Conservation (phyloP, 2,113 vertebrate genomes). For the Oreochromis aureus region DNA sequence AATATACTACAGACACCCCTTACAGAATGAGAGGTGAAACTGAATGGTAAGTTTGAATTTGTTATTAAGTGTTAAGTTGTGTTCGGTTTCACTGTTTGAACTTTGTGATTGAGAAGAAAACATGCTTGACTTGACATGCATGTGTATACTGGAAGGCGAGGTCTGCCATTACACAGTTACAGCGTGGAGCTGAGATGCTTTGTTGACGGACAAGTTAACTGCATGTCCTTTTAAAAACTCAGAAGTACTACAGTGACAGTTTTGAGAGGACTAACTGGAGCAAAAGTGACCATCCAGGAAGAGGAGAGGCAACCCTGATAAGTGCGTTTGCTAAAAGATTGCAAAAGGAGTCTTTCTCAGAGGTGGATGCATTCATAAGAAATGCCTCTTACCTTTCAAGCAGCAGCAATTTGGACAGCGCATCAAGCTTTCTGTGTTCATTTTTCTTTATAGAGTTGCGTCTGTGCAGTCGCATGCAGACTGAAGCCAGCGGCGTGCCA, state of each 20-base stretch:
- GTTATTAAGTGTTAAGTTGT: neutral
- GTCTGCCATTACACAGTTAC: neutral
- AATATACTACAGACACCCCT: neutral
- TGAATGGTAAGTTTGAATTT: conserved; percentile 30
- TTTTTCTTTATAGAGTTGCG: neutral
- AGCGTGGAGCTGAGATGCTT: neutral
- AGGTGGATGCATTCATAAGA: neutral
- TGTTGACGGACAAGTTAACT: conserved; percentile 3
- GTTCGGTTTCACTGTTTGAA: neutral
- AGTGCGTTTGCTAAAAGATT: neutral
- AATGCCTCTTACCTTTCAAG: neutral
- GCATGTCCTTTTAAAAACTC: neutral
- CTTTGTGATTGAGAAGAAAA: neutral
- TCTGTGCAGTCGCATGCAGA: neutral
- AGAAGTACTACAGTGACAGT: neutral
- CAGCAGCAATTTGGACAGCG: neutral
- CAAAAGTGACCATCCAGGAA: neutral
- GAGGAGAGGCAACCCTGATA: neutral
- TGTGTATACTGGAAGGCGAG: neutral
- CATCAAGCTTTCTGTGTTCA: neutral
- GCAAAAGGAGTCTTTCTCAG: neutral
- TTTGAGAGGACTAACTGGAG: neutral
- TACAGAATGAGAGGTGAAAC: neutral
- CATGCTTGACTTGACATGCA: neutral
- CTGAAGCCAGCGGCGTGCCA: neutral